Evolutionary conservation across 2,113 vertebrate genomes (phyloP), one percentile per base, ranked within the genome.

Genomic region (Ranitomeya variabilis): DNA sequence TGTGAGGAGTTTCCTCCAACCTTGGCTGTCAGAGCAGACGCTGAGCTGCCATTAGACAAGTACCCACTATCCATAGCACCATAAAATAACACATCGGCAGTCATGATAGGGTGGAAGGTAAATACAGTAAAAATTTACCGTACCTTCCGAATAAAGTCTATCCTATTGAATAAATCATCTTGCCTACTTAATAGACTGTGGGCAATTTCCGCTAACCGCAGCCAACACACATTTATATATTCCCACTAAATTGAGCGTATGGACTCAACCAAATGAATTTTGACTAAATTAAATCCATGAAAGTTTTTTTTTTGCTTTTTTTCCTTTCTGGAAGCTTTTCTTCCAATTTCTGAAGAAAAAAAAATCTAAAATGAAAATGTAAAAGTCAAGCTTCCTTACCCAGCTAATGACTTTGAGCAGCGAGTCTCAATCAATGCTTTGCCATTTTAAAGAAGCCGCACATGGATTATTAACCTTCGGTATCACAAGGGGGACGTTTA

Each of bases 331-430:
- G 18, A 83, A 83, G 31, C 60, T 73, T 76, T 85, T 85, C 73
- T 76, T 76, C 16, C 18, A 13, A 37, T 74, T 85, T 74, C 69
- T 21, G 18, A 51, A 76, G 45, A 67, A 71, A 77, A 74, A 71
- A 77, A 74, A 60, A 86, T 86, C 85, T 86, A 64, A 78, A 86
- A 86, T 64, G 26, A 86, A 86, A 86, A 86, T 62, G 71, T 60
- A 51, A 45, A 45, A 74, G 67, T 55, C 69, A 85, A 54, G 67
- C 69, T 73, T 74, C 55, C 83, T 85, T 74, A 78, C 19, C 31
- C 57, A 21, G 18, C 73, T 77, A 86, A 86, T 86, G 85, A 86
- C 73, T 52, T 51, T 78, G 71, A 54, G 55, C 12, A 0, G n/a
- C 6, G 26, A 10, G 69, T 79, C 64, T 21, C 76, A 87, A 54